phyloP scores from a whole-genome alignment of 2,888 invertebrate genomes.

The Temnothorax unifasciatus region DNA sequence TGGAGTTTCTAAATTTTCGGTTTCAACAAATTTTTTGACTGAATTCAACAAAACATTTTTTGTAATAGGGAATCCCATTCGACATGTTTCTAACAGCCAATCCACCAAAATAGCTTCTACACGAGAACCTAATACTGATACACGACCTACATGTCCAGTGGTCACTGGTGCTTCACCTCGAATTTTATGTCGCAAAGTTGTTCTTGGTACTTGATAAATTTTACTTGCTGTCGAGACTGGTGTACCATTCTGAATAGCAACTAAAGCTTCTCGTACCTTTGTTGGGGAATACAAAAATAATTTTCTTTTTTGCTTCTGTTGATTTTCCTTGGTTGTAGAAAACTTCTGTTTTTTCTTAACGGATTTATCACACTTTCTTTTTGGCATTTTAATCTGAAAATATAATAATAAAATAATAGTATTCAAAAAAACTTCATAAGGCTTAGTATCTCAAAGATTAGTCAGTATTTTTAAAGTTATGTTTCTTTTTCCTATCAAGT shows the following conservation, averaged over 20 bases:
- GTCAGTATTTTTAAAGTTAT: not conserved
- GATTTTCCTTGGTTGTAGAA: not conserved
- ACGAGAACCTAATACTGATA: not conserved
- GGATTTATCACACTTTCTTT: not conserved
- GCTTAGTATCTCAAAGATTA: not conserved
- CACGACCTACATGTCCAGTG: conserved; percentile 12
- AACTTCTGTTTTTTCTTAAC: not conserved
- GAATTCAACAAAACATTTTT: not conserved
- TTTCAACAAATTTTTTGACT: too few species aligned
- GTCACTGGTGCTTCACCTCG: conserved; percentile 7
- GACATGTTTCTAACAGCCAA: not conserved
- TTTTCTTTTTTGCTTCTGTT: not conserved
- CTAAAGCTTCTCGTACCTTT: not conserved
- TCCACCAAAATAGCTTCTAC: not conserved
- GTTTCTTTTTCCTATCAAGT: not conserved
- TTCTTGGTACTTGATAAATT: not conserved
- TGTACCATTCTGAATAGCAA: not conserved
- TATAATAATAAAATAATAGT: not conserved
- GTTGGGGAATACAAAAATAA: not conserved
- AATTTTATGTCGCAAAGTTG: conserved; percentile 8
- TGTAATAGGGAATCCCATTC: not conserved
- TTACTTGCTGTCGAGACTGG: not conserved
- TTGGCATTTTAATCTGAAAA: not conserved
- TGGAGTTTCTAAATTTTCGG: too few species aligned
- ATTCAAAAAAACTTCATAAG: not conserved